Evolutionary conservation across 2,797 vertebrate species (phyloP).

Genomic region (Dendrocincla tyrannina): DNA sequence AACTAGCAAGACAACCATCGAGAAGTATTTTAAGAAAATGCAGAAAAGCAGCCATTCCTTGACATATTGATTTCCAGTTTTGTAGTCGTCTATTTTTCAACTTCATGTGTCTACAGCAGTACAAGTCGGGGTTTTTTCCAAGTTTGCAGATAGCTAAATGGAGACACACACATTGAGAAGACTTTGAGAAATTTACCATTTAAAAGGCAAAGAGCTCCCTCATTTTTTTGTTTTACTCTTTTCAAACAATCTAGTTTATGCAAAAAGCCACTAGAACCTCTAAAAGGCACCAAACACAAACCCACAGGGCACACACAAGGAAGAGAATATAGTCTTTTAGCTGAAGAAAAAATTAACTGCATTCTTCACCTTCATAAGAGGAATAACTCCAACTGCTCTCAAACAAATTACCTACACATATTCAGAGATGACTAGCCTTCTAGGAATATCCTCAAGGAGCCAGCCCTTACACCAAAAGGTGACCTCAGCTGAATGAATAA

Average conservation of each 20-base stretch:
- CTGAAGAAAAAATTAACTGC: neutral
- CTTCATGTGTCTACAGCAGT: neutral
- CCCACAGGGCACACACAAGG: neutral
- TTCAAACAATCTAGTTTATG: neutral
- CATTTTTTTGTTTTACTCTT: neutral
- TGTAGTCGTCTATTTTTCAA: constrained; percentile 22
- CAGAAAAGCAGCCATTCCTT: constrained; percentile 33
- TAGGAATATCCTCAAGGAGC: constrained; percentile 16
- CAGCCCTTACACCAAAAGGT: constrained; percentile 33
- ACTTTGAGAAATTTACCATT: neutral
- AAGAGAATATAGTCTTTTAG: neutral
- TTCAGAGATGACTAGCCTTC: neutral
- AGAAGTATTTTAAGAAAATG: constrained; percentile 32
- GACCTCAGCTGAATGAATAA: constrained; percentile 19
- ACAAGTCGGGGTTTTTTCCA: neutral
- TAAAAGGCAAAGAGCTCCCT: neutral
- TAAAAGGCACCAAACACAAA: neutral
- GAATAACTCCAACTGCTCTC: neutral
- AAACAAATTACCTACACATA: neutral
- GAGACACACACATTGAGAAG: neutral
- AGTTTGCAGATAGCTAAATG: neutral
- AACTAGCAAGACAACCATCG: neutral
- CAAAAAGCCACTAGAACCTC: neutral
- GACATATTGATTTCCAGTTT: constrained; percentile 6
- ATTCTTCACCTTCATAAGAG: neutral